Percentiles rank a stretch among this genome's conserved stretches.
phyloP scores from a whole-genome alignment of 2,113 vertebrate species.

The Holacanthus passer region DNA sequence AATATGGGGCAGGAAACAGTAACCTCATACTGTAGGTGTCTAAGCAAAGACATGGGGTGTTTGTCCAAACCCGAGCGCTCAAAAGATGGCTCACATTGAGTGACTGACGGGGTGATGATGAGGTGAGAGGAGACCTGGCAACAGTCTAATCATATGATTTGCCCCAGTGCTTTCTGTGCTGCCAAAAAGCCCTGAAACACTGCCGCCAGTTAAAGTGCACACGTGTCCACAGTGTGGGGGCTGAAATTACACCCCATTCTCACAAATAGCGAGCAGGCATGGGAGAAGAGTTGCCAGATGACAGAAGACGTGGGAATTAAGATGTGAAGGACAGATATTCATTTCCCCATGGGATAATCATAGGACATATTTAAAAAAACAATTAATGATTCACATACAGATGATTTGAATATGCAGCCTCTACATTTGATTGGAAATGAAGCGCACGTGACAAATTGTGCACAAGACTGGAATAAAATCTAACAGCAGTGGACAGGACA shows the following conservation, averaged over 20 bases:
- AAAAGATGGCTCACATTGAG: slow-evolving; percentile 37
- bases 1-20: slow-evolving; percentile 27
- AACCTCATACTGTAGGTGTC: slow-evolving; percentile 35
- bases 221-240: slow-evolving; percentile 30
- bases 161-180: slow-evolving; percentile 29
- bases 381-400: neutral
- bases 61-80: slow-evolving; percentile 42
- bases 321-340: neutral
- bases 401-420: neutral
- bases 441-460: slow-evolving; percentile 47
- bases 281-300: slow-evolving; percentile 22
- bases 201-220: slow-evolving; percentile 37
- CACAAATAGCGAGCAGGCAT: slow-evolving; percentile 65
- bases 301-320: slow-evolving; percentile 29
- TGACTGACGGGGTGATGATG: slow-evolving; percentile 36
- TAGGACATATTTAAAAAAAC: neutral
- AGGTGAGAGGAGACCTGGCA: slow-evolving; percentile 57
- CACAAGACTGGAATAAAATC: slow-evolving; percentile 64
- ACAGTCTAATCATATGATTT: slow-evolving; percentile 65
- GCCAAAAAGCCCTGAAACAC: slow-evolving; percentile 58
- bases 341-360: neutral
- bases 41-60: slow-evolving; percentile 17
- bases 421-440: slow-evolving; percentile 35
- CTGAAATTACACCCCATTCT: slow-evolving; percentile 80
- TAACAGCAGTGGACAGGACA: slow-evolving; percentile 49